Evolutionary conservation across 2,888 invertebrate genomes (phyloP).

Genomic region (Zygogramma bicolorata): DNA sequence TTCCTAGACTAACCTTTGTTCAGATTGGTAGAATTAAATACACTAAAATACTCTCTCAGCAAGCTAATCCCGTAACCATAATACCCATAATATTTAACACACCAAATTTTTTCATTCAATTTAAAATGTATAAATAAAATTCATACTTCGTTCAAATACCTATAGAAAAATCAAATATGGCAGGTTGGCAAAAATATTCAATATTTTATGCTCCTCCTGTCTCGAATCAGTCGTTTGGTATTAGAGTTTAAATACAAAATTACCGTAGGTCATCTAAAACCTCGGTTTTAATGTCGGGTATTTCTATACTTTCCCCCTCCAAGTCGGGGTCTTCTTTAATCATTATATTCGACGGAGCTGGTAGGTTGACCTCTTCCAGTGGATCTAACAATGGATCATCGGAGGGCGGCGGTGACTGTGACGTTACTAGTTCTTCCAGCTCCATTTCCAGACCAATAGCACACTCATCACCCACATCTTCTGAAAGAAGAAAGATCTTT

Average conservation of each 20-base stretch:
- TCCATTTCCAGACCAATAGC: conserved; percentile 38
- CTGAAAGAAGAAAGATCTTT: conserved; percentile 19
- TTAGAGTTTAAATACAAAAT: background rate
- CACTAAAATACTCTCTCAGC: background rate
- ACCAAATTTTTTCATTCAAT: background rate
- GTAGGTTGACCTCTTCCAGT: background rate
- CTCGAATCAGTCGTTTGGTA: background rate
- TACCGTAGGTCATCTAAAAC: conserved; percentile 14
- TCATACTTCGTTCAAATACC: background rate
- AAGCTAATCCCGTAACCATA: background rate
- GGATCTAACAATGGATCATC: background rate
- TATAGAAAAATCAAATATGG: background rate
- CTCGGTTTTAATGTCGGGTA: conserved; percentile 6
- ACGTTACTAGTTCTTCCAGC: conserved; percentile 32
- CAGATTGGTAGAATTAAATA: too few species aligned
- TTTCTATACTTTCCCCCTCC: conserved; percentile 8
- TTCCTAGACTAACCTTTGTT: too few species aligned
- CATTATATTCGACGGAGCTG: background rate
- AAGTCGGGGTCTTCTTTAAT: background rate
- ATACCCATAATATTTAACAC: background rate
- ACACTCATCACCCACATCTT: conserved; percentile 35
- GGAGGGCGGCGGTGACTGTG: background rate
- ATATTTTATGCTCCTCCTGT: background rate
- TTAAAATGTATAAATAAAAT: background rate
- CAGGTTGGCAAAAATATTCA: background rate